Evolutionary conservation across 2,113 vertebrate species (phyloP).

Genomic region (Hemiprocne comata): DNA sequence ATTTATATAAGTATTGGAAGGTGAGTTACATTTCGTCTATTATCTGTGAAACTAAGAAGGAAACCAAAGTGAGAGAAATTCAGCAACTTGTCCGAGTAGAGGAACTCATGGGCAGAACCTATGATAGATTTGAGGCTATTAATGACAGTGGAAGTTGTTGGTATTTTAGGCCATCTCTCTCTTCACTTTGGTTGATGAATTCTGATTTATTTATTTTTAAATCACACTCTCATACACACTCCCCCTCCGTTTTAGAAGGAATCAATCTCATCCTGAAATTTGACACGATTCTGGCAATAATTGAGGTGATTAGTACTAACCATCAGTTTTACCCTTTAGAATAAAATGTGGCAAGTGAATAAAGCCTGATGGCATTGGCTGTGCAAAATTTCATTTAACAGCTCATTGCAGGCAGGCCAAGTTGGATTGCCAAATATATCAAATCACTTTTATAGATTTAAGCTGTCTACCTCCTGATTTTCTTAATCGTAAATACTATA

Average conservation of each 20-base stretch:
- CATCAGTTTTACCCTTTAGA: slow-evolving; percentile 44
- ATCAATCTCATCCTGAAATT: not conserved
- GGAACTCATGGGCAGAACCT: not conserved
- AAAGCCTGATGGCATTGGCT: slow-evolving; percentile 49
- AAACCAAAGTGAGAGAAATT: not conserved
- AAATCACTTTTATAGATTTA: slow-evolving; percentile 73
- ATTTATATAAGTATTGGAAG: not conserved
- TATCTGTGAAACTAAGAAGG: not conserved
- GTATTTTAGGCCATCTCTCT: not conserved
- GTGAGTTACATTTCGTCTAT: not conserved
- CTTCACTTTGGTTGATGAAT: not conserved
- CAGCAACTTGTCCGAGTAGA: not conserved
- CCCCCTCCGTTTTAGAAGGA: not conserved
- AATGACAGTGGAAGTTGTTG: not conserved
- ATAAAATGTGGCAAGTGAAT: slow-evolving; percentile 60
- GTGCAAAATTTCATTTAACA: slow-evolving; percentile 72
- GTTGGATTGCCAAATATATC: slow-evolving; percentile 58
- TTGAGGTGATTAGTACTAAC: not conserved
- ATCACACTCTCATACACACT: not conserved
- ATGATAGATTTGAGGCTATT: not conserved
- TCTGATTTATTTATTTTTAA: not conserved
- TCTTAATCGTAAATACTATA: slow-evolving; percentile 70
- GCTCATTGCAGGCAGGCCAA: slow-evolving; percentile 61
- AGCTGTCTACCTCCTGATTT: slow-evolving; percentile 75
- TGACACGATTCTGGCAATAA: not conserved